These are phyloP conservation scores for Neosilurus hyrtlii DNA, from an alignment of 2,797 vertebrate genomes.

Conservation along the genomic window DNA sequence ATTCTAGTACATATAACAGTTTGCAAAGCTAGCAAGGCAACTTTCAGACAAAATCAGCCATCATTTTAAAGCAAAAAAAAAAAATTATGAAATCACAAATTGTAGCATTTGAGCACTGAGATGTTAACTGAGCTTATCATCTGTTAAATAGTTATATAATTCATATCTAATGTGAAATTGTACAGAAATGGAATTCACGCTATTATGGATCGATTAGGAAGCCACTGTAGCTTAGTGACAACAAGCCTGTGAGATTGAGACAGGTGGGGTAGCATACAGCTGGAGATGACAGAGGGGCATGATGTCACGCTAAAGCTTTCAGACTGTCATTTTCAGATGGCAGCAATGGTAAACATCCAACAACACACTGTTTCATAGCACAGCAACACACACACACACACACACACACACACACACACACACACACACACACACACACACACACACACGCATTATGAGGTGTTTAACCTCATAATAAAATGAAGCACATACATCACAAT, in stretches of 20 bases:
- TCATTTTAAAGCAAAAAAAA: background rate
- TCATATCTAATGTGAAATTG: background rate
- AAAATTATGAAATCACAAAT: background rate
- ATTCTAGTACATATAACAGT: background rate
- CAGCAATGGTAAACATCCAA: conserved; percentile 32
- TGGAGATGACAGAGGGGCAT: conserved; percentile 69
- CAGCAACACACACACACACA: background rate
- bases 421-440: conserved; percentile 1
- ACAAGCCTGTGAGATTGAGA: conserved; percentile 29
- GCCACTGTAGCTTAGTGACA: conserved; percentile 29
- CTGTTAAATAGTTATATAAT: background rate
- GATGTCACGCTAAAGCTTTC: conserved; percentile 60
- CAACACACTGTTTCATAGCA: conserved; percentile 19
- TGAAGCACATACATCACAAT: background rate
- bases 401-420: conserved; percentile 4
- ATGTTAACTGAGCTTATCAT: background rate
- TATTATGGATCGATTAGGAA: conserved; percentile 12
- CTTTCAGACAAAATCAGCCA: background rate
- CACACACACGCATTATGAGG: background rate
- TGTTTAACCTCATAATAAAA: background rate
- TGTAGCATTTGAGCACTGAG: too few species aligned
- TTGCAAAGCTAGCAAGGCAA: background rate
- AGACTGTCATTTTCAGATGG: conserved; percentile 75
- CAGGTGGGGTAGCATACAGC: conserved; percentile 59
- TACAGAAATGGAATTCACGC: conserved; percentile 1